Evolutionary conservation across 2,888 invertebrate species (phyloP), one percentile per base, ranked within the genome.

Genomic region (Parnassius mnemosyne): DNA sequence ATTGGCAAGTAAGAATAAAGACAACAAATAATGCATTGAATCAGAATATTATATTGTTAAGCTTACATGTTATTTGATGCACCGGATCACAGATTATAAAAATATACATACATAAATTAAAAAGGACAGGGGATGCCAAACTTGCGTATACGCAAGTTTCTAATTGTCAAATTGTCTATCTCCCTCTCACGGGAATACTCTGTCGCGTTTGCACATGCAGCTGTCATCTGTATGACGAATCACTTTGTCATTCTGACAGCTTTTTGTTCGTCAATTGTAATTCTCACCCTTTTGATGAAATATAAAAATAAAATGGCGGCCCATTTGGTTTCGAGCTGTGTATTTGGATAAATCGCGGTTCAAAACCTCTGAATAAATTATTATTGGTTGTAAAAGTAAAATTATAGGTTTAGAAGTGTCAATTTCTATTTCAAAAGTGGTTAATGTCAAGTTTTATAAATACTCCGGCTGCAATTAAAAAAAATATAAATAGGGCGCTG

Each of bases 141-240:
- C 46, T 42, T 55, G 63, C 63, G 55, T 52, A 41, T 44, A 51
- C 63, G 67, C 64, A 69, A 53, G 55, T 42, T 64, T 66, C 62
- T 61, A 61, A 78, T 81, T 78, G 79, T 78, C 75, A 70, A 78
- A 77, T 78, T 77, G 75, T 81, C 76, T 71, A 61, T 66, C 64
- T 63, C 65, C 53, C 57, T 66, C 65, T 55, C 20, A 44, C 57
- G 53, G 63, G 64, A 51, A 66, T 56, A 64, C 53, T 57, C 61
- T 63, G 66, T 73, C 75, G 69, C 75, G 53, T 69, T 80, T 80
- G 66, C 71, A 66, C 79, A 66, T 76, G 84, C 89, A 89, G 85
- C 89, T 88, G 89, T 89, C 89, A 83, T 70, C 69, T 69, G 78
- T 85, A 82, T 88, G 89, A 89, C 89, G 89, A 88, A 90, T 90